Conservation (phyloP, 2,888 invertebrate species). For the Sinodicranocentrus sp. region DNA sequence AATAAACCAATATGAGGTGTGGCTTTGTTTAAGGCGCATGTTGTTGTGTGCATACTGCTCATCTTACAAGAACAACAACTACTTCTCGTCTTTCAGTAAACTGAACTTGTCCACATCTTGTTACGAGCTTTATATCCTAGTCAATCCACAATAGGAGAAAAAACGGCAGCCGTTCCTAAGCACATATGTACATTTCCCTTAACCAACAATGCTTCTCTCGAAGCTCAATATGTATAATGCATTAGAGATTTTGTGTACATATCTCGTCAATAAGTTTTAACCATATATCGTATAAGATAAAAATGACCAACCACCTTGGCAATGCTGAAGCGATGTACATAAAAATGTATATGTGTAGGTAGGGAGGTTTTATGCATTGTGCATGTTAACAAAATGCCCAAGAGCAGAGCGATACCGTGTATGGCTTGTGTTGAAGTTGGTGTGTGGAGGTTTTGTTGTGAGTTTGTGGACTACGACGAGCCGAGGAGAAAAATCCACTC, state of each 20-base stretch:
- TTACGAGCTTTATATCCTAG: slow-evolving; percentile 47
- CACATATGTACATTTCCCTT: slow-evolving; percentile 38
- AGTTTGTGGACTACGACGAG: too few species aligned
- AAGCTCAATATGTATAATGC: too few species aligned
- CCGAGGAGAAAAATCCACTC: slow-evolving; percentile 50
- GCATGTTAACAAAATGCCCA: slow-evolving; percentile 18
- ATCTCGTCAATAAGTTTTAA: slow-evolving; percentile 3
- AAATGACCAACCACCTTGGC: too few species aligned
- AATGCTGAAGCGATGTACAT: too few species aligned
- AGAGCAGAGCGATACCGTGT: not conserved
- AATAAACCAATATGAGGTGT: slow-evolving; percentile 77
- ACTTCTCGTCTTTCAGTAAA: slow-evolving; percentile 35
- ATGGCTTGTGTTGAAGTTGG: not conserved
- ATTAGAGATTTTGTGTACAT: slow-evolving; percentile 17
- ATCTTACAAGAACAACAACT: slow-evolving; percentile 32
- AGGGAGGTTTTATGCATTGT: not conserved
- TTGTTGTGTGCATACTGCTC: slow-evolving; percentile 60
- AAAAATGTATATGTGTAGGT: too few species aligned
- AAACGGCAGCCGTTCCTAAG: not conserved
- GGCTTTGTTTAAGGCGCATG: slow-evolving; percentile 76
- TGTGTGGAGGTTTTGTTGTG: too few species aligned
- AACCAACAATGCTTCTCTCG: slow-evolving; percentile 38
- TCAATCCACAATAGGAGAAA: slow-evolving; percentile 14
- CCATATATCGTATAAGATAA: too few species aligned
- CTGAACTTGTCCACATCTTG: slow-evolving; percentile 51